A percentile compares a stretch with the other conserved stretches of the same genome.
Conservation (phyloP, 2,888 invertebrate species). For the Rhagium mordax region DNA sequence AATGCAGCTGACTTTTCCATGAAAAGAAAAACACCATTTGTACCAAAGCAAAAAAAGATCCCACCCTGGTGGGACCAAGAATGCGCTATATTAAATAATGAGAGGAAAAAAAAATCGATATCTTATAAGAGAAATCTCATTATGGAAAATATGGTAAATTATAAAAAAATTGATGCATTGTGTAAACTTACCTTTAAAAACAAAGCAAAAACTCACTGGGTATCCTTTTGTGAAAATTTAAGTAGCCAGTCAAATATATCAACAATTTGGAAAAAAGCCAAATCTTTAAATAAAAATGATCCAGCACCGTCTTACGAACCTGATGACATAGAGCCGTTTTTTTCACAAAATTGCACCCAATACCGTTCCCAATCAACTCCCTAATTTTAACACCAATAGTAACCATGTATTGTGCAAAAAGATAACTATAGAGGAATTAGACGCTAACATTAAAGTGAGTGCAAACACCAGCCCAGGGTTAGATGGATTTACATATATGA, state of each 20-base stretch:
- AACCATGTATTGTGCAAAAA: no score
- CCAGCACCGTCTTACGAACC: no score
- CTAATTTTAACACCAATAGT: no score
- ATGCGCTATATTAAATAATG: background rate
- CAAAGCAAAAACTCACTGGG: background rate
- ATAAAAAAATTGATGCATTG: background rate
- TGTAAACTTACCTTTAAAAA: background rate
- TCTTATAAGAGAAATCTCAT: background rate
- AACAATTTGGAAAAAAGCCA: constrained; percentile 1
- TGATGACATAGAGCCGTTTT: no score
- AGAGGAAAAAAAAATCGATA: background rate
- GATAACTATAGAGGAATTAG: no score
- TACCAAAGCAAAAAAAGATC: background rate
- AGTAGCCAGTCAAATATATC: background rate
- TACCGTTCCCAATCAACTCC: no score
- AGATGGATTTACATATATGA: no score
- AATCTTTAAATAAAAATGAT: background rate
- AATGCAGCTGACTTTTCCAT: background rate
- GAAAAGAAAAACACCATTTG: background rate
- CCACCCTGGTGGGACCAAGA: background rate
- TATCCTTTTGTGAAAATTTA: background rate
- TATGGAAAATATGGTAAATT: background rate
- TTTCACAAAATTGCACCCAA: no score
- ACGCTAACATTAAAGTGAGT: no score
- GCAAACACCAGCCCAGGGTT: no score